These are phyloP conservation scores for Cheilosia variabilis DNA, from an alignment of 2,888 invertebrate species.

Conservation along the genomic window DNA sequence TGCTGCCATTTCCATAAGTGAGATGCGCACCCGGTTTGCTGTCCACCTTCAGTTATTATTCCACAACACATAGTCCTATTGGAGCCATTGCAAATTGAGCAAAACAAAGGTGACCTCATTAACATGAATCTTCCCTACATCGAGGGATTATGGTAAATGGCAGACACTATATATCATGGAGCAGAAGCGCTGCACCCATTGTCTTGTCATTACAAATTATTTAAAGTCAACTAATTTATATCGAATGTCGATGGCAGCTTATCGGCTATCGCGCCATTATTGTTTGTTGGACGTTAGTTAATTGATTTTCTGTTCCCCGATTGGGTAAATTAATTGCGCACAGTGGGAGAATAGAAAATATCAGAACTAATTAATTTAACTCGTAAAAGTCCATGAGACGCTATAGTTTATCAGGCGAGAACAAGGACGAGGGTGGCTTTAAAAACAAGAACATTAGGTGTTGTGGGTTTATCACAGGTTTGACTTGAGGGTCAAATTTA, in stretches of 20 bases:
- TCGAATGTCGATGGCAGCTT: slow-evolving; percentile 60
- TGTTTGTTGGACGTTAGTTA: slow-evolving; percentile 50
- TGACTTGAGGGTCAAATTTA: too few relatives aligned
- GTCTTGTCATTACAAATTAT: slow-evolving; percentile 59
- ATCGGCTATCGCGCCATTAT: slow-evolving; percentile 31
- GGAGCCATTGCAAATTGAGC: neutral
- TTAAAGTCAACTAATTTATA: slow-evolving; percentile 72
- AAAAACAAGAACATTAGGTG: too few relatives aligned
- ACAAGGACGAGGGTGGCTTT: too few relatives aligned
- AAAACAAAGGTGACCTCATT: slow-evolving; percentile 38
- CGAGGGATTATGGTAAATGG: slow-evolving; percentile 61
- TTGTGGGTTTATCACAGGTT: too few relatives aligned
- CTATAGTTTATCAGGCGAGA: too few relatives aligned
- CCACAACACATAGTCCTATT: neutral
- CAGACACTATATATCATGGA: slow-evolving; percentile 59
- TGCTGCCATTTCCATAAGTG: slow-evolving; percentile 24
- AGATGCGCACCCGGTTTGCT: slow-evolving; percentile 29
- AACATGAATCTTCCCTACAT: slow-evolving; percentile 36
- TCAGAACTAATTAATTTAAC: slow-evolving; percentile 31
- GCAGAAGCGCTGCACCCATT: slow-evolving; percentile 32
- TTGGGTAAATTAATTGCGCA: slow-evolving; percentile 18
- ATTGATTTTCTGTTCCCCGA: slow-evolving; percentile 51
- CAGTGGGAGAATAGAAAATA: neutral
- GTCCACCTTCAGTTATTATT: slow-evolving; percentile 31
- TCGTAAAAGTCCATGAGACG: neutral